Conservation (phyloP, 1,140 invertebrate species). For the Ips nitidus region DNA sequence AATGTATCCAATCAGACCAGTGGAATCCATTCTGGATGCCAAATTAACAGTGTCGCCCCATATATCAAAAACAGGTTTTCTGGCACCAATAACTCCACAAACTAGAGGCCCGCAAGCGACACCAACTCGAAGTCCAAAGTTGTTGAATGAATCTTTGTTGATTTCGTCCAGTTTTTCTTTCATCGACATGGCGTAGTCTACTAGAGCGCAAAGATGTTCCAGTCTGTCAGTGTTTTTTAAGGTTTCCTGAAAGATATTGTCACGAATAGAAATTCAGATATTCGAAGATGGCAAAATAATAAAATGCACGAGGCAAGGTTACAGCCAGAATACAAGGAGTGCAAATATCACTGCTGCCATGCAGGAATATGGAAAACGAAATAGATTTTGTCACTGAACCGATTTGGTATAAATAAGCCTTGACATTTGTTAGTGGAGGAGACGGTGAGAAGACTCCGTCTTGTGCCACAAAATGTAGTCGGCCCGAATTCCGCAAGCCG, state of each 20-base stretch:
- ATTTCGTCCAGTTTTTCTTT: conserved; percentile 85
- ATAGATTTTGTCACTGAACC: too few relatives aligned
- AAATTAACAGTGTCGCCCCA: conserved; percentile 96
- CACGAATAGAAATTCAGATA: neutral
- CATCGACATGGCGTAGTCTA: conserved; percentile 95
- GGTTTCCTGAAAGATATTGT: conserved; percentile 50
- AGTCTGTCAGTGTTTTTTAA: conserved; percentile 59
- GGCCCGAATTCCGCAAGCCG: too few relatives aligned
- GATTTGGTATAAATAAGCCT: too few relatives aligned
- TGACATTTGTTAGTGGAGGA: too few relatives aligned
- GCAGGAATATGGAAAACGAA: too few relatives aligned
- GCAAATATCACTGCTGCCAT: too few relatives aligned
- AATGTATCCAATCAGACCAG: conserved; percentile 82
- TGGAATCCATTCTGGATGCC: conserved; percentile 91
- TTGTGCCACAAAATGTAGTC: too few relatives aligned
- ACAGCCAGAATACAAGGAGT: neutral
- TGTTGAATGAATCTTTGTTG: conserved; percentile 97
- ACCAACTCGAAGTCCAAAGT: conserved; percentile 92
- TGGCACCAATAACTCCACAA: conserved; percentile 95
- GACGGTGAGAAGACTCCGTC: too few relatives aligned
- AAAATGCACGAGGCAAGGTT: neutral
- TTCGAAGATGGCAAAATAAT: neutral
- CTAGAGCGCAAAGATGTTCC: conserved; percentile 80
- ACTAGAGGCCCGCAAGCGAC: conserved; percentile 91
- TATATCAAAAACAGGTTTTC: conserved; percentile 97